These are phyloP conservation scores for Rhinoraja longicauda DNA, from an alignment of 2,797 vertebrate genomes.

Conservation along the genomic window DNA sequence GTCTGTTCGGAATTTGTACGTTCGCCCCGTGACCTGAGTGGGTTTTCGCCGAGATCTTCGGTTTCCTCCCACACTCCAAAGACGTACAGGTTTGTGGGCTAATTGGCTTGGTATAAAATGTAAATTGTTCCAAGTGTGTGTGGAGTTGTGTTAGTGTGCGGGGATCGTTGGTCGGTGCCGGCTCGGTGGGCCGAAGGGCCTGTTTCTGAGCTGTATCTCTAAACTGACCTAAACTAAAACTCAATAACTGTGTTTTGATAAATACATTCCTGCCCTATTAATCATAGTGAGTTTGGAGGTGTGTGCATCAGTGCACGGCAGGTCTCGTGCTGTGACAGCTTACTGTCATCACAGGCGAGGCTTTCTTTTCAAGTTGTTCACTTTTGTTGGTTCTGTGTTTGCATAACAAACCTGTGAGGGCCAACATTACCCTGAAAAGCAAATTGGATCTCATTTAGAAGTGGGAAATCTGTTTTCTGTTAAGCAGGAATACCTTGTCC, in stretches of 20 bases:
- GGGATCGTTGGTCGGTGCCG: no score
- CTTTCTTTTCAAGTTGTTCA: background rate
- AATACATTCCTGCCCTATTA: background rate
- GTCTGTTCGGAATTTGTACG: no score
- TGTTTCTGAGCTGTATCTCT: no score
- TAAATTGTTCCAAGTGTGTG: no score
- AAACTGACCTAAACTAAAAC: background rate
- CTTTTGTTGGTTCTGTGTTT: background rate
- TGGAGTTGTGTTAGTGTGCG: no score
- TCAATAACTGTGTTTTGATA: background rate
- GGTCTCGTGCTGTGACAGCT: background rate
- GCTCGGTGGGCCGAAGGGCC: no score
- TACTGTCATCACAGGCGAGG: background rate
- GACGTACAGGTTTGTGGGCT: no score
- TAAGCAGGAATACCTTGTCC: no score
- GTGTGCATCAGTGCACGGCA: background rate
- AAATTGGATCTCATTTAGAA: conserved; percentile 4
- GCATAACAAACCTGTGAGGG: background rate
- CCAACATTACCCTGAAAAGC: background rate
- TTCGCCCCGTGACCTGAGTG: no score
- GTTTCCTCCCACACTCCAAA: no score
- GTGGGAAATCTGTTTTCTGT: background rate
- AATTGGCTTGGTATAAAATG: no score
- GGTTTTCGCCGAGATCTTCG: no score
- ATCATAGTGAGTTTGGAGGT: background rate